These are phyloP conservation scores for Beroe ovata DNA, from an alignment of 37 sponge, comb jelly and placozoan genomes.

Conservation along the genomic window DNA sequence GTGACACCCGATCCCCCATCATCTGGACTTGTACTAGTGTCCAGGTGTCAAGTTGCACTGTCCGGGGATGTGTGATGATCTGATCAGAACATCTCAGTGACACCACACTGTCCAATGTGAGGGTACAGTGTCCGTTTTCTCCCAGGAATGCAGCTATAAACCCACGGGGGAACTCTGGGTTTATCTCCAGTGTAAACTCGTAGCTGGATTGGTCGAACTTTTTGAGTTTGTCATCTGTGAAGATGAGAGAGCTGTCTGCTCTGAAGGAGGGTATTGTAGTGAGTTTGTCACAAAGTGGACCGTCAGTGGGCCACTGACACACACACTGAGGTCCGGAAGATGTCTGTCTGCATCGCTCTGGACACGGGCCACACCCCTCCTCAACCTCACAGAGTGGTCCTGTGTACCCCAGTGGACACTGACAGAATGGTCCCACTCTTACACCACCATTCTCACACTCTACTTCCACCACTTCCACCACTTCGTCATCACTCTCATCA, in stretches of 20 bases:
- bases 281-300: neutral
- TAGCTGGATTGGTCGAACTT: neutral
- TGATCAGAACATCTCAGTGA: neutral
- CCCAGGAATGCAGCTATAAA: conserved; percentile 3
- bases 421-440: conserved; percentile 47
- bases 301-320: conserved; percentile 42
- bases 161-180: conserved; percentile 43
- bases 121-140: neutral
- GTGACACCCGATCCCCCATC: neutral
- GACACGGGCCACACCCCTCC: neutral
- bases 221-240: neutral
- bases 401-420: conserved; percentile 2
- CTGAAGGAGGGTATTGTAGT: conserved; percentile 30
- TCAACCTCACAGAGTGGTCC: conserved; percentile 37
- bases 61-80: neutral
- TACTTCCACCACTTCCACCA: neutral
- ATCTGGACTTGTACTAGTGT: neutral
- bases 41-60: conserved; percentile 22
- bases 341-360: neutral
- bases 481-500: neutral
- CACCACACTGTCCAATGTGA: neutral
- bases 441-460: conserved; percentile 50
- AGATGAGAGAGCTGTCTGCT: conserved; percentile 29
- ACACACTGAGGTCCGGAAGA: conserved; percentile 19
- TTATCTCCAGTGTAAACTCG: conserved; percentile 13